Base-by-base conservation (phyloP, 2,113 vertebrate genomes). In the Macrotus californicus region DNA sequence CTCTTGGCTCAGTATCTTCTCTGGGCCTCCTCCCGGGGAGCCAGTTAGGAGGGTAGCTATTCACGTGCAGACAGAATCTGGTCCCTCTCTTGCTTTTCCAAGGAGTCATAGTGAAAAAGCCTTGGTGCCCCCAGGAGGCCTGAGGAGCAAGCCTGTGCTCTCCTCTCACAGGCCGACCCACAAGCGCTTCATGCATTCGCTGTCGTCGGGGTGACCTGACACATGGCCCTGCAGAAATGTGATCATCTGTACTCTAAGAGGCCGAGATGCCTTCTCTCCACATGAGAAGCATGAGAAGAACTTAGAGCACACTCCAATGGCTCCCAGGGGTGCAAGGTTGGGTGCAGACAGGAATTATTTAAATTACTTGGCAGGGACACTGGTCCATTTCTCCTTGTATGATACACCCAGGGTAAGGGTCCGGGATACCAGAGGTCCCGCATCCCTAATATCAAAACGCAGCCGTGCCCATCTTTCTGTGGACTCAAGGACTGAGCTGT, bases 121-220 rank as follows among this genome's bases (percentile, higher is more conserved):
- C n/a, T 24, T 0, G 0, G 11, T 2, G 3, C 46, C 24, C 59
- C 16, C 1, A 5, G 77, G 22, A 72, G 46, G 11, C 12, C 6
- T n/a, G 39, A 46, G 3, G 13, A 41, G 34, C 34, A 31, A 61
- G 34, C 12, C 34, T 18, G 46, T 10, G 5, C 70, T 61, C 48
- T 52, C 59, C 70, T 36, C 2, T 13, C 70, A 3, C 19, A 14
- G 43, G 43, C 54, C 26, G 46, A 19, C 29, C 76, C 6, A 39
- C 19, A 4, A 4, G 21, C 15, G 10, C 11, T 10, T 31, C 26
- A 34, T 66, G 29, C 75, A 39, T 3, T 14, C 0, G 7, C 39
- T 4, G n/a, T 31, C 39, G 0, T 8, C 59, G 46, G 22, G 4
- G 43, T 52, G 41, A 41, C 80, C 61, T 46, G 59, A 70, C 72